Base-by-base conservation (phyloP, 2,888 invertebrate genomes). In the Cynaeus angustus region DNA sequence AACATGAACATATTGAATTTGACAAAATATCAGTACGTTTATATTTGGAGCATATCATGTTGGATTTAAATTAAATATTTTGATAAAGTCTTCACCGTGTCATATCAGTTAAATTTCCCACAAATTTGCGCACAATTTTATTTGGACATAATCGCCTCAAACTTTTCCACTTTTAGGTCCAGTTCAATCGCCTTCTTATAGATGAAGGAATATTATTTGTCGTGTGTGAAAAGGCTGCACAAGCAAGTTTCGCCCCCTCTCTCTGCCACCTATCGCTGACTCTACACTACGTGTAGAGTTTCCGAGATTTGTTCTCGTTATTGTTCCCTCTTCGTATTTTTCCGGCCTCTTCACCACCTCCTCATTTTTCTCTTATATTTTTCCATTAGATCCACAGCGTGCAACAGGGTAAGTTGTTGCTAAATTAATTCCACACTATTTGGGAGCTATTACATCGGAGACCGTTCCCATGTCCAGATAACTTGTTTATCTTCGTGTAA, bases 121-220 rank as follows among this genome's bases (percentile, higher is more conserved):
- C 1, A 7, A 2, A 33, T 33, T 33, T n/a, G 2, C n/a, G 9
- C 6, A 1, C 33, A 33, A 4, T 33, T 33, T 33, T 33, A 33
- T 33, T 33, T 33, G 1, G 33, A 9, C 9, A 33, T 33, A 33
- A 33, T 41, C 41, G n/a, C 12, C n/a, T 41, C 6, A 41, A 41
- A 41, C 12, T 41, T 41, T 41, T 13, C 12, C 10, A 13, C 7
- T 41, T 13, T 30, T 12, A 52, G 12, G 28, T 52, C 52, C 30
- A 33, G 9, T 8, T n/a, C 46, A 6, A 7, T 21, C 30, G 13
- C 50, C 10, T 52, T 67, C 69, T 71, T 66, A 73, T 61, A 67
- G 71, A 61, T 68, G 73, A 69, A 52, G 58, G 71, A 69, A 71
- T 71, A 71, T 69, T 73, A 73, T 73, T 71, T 73, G 73, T 73